Percentiles rank a stretch among this genome's conserved stretches.
phyloP scores from a whole-genome alignment of 64 coral and sea anemone genomes.

The Stichodactyla mertensii region DNA sequence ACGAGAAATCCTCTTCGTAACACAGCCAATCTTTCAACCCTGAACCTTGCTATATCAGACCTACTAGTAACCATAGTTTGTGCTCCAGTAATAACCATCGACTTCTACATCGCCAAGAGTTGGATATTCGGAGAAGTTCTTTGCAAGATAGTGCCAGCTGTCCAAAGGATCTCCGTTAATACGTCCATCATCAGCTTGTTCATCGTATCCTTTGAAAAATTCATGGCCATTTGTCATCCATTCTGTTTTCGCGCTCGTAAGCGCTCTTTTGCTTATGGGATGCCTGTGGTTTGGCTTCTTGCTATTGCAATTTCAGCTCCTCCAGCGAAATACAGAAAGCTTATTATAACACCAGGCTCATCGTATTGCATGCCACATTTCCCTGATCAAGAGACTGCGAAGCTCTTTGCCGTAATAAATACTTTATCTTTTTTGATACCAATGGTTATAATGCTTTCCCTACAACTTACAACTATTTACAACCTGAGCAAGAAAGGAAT shows the following conservation, averaged over 20 bases:
- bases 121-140: conserved; percentile 66
- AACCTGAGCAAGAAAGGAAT: neutral
- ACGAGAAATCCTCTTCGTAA: conserved; percentile 2
- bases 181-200: conserved; percentile 51
- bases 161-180: conserved; percentile 34
- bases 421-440: neutral
- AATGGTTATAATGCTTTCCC: neutral
- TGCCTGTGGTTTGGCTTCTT: conserved; percentile 46
- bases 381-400: neutral
- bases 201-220: conserved; percentile 58
- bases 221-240: conserved; percentile 59
- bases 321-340: neutral
- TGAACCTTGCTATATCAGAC: conserved; percentile 64
- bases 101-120: conserved; percentile 40
- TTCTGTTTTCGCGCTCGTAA: conserved; percentile 29
- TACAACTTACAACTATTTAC: neutral
- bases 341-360: neutral
- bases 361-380: neutral
- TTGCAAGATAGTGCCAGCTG: conserved; percentile 50
- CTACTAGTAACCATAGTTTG: conserved; percentile 53
- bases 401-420: neutral
- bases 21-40: conserved; percentile 33
- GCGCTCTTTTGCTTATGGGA: conserved; percentile 18
- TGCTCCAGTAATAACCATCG: conserved; percentile 41
- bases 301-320: neutral